phyloP scores from a whole-genome alignment of 2,797 vertebrate species.

The Tangara arthus region DNA sequence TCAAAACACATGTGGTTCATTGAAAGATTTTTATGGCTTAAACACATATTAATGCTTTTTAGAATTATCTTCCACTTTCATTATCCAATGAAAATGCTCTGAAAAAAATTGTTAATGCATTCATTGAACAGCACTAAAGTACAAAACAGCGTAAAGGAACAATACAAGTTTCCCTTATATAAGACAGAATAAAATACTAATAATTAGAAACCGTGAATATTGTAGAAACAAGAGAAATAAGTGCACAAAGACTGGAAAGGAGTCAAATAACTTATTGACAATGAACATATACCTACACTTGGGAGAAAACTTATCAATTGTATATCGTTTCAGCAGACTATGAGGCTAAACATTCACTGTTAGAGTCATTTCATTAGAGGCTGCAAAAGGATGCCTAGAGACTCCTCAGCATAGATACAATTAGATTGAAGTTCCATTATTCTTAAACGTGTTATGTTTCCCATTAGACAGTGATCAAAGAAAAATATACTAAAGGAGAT shows the following conservation, averaged over 20 bases:
- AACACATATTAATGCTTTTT: not conserved
- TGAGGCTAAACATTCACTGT: slow-evolving; percentile 12
- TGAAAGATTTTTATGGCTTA: not conserved
- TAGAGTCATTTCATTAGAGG: slow-evolving; percentile 59
- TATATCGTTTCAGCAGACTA: slow-evolving; percentile 22
- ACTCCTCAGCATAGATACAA: slow-evolving; percentile 61
- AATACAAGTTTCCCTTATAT: not conserved
- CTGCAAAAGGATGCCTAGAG: slow-evolving; percentile 49
- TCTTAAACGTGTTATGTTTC: slow-evolving; percentile 71
- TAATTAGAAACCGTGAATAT: not conserved
- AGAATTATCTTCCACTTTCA: not conserved
- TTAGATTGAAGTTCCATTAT: slow-evolving; percentile 75
- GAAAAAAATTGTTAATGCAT: not conserved
- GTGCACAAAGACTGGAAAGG: not conserved
- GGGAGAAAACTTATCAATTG: not conserved
- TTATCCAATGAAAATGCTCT: not conserved
- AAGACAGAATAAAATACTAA: not conserved
- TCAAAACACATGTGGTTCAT: not conserved
- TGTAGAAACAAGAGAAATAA: not conserved
- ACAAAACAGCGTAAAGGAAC: not conserved
- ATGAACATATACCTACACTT: not conserved
- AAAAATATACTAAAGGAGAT: slow-evolving; percentile 72
- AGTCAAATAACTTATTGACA: not conserved
- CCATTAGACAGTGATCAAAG: slow-evolving; percentile 77
- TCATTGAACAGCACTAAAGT: not conserved